These are phyloP conservation scores for Sus cebifrons DNA, from an alignment of 2,797 vertebrate species.

Conservation along the genomic window DNA sequence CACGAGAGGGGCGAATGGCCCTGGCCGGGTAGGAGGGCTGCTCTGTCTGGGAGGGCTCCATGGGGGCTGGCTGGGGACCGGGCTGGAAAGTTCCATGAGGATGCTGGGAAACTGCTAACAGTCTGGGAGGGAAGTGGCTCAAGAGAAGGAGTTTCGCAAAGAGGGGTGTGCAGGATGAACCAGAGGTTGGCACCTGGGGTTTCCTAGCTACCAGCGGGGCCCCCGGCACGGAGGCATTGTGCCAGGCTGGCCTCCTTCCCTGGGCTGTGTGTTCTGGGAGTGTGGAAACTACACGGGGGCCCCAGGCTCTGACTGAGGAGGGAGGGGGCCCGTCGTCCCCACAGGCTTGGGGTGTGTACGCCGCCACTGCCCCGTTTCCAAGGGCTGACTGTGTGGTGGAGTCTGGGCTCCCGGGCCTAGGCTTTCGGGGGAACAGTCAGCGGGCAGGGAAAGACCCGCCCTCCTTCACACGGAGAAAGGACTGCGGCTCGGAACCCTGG, in stretches of 20 bases:
- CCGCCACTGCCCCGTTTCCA: background rate
- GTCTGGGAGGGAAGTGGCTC: background rate
- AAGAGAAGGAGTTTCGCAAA: background rate
- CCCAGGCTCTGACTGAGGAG: rapidly evolving
- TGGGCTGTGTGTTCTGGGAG: too few relatives aligned
- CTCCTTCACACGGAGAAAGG: background rate
- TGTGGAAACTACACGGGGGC: background rate
- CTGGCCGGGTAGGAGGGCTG: rapidly evolving
- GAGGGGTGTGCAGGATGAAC: background rate
- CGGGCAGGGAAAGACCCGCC: background rate
- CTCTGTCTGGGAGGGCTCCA: background rate
- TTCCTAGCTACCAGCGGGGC: background rate
- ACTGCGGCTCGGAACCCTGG: background rate
- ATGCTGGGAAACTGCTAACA: background rate
- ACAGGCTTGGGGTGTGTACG: background rate
- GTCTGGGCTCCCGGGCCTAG: background rate
- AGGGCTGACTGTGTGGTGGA: background rate
- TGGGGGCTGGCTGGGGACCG: background rate
- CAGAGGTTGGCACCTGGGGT: background rate
- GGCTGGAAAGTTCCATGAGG: background rate
- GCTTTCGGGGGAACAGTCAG: background rate
- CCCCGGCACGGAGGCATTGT: background rate
- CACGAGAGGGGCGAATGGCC: rapidly evolving
- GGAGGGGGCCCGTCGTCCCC: background rate
- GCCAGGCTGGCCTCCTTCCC: background rate